A percentile compares a stretch with the other conserved stretches of the same genome.
Evolutionary conservation across 2,797 vertebrate species (phyloP).

Genomic region (Monodelphis domestica): DNA sequence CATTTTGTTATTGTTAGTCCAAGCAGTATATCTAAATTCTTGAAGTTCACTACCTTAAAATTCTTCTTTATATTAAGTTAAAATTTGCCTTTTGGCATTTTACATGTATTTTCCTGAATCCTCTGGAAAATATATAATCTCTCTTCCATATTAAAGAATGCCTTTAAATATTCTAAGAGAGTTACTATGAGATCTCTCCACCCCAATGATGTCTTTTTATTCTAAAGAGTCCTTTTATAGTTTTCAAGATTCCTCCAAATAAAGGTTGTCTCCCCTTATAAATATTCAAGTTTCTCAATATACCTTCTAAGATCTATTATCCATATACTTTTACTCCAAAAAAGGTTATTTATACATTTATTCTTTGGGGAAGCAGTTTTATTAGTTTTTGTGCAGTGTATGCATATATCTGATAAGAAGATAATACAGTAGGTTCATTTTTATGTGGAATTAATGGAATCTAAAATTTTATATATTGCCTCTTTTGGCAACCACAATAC

Average conservation of each 20-base stretch:
- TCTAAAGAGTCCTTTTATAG: not conserved
- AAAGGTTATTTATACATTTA: not conserved
- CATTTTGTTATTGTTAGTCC: not conserved
- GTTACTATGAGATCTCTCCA: not conserved
- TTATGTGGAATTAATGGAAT: not conserved
- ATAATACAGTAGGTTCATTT: no score
- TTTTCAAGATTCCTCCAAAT: not conserved
- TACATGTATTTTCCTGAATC: not conserved
- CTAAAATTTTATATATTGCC: not conserved
- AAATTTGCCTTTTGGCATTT: not conserved
- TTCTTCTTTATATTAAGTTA: not conserved
- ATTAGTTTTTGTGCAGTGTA: not conserved
- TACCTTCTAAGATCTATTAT: not conserved
- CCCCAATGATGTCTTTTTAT: not conserved
- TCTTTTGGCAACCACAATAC: not conserved
- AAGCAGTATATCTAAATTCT: not conserved
- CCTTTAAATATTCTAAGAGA: not conserved
- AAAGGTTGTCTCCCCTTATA: not conserved
- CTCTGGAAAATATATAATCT: not conserved
- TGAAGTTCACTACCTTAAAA: not conserved
- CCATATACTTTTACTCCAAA: not conserved
- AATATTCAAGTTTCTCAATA: not conserved
- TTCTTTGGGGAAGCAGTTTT: not conserved
- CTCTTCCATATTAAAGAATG: not conserved
- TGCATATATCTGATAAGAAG: not conserved